Percentiles rank a stretch among this genome's conserved stretches.
These are phyloP conservation scores for Pangasius djambal DNA, from an alignment of 2,797 vertebrate species.

Conservation along the genomic window DNA sequence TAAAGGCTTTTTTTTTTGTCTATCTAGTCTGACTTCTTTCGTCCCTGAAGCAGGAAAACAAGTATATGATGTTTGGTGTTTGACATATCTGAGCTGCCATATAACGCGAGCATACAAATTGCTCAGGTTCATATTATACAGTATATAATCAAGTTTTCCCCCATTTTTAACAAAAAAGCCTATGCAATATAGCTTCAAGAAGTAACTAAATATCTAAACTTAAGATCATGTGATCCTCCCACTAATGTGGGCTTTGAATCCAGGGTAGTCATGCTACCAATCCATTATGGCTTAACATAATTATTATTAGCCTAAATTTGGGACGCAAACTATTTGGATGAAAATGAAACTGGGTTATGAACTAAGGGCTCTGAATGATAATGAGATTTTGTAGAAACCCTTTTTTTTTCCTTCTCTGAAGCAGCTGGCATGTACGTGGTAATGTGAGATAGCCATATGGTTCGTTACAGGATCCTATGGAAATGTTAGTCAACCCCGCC, in stretches of 20 bases:
- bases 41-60: neutral
- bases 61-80: neutral
- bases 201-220: neutral
- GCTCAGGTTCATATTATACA: neutral
- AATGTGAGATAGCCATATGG: slow-evolving; percentile 16
- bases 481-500: neutral
- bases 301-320: slow-evolving; percentile 63
- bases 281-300: slow-evolving; percentile 59
- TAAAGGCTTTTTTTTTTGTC: neutral
- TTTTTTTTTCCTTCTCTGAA: neutral
- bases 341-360: slow-evolving; percentile 59
- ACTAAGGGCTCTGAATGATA: neutral
- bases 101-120: neutral
- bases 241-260: neutral
- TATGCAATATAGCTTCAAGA: neutral
- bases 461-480: neutral
- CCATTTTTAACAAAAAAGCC: neutral
- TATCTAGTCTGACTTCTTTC: neutral
- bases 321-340: neutral
- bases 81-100: neutral
- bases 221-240: neutral
- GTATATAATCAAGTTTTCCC: neutral
- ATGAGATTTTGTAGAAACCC: slow-evolving; percentile 4
- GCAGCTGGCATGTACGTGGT: neutral
- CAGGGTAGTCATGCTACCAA: neutral